These are phyloP conservation scores for Cynopterus sphinx DNA, from an alignment of 2,797 vertebrate genomes.

Conservation along the genomic window DNA sequence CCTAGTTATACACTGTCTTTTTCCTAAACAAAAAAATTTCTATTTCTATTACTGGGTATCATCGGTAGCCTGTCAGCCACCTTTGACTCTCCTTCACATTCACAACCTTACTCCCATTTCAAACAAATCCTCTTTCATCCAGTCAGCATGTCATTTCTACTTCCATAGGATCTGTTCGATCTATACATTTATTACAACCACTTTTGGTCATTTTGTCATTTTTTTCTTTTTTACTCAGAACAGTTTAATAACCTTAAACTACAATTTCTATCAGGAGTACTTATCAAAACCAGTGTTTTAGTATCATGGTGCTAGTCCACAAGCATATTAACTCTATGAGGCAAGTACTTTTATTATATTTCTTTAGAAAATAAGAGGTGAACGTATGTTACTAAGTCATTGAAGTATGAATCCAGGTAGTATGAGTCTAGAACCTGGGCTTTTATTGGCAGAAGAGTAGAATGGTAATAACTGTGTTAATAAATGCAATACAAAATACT, in stretches of 20 bases:
- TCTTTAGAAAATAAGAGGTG: background rate
- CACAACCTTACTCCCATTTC: accelerated
- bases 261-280: background rate
- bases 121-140: background rate
- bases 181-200: background rate
- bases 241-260: background rate
- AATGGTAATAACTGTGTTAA: background rate
- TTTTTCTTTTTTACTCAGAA: background rate
- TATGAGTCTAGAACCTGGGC: background rate
- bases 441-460: background rate
- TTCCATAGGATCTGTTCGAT: background rate
- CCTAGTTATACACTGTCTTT: background rate
- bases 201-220: background rate
- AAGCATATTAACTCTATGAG: background rate
- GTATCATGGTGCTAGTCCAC: background rate
- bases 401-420: background rate
- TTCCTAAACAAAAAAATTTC: background rate
- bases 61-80: background rate
- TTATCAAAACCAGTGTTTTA: background rate
- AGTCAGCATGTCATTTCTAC: background rate
- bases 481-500: background rate
- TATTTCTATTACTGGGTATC: background rate
- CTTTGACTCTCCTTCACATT: background rate
- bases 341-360: background rate
- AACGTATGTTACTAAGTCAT: background rate